phyloP scores from a whole-genome alignment of 2,113 vertebrate genomes.

The Grammomys dolichurus region DNA sequence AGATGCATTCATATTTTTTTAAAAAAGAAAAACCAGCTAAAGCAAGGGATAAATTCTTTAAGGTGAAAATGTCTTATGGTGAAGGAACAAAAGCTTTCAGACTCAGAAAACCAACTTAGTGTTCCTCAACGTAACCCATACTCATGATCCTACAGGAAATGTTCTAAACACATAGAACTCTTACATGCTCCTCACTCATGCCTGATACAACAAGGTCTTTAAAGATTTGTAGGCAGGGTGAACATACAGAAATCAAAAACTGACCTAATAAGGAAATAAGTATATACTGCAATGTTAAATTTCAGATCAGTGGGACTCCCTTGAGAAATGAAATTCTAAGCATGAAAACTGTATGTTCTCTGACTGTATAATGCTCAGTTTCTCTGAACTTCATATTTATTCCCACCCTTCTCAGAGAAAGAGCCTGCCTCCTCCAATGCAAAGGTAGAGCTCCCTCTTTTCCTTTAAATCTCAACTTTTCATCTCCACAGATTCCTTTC shows the following conservation, averaged over 20 bases:
- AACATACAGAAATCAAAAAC: neutral
- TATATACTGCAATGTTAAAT: neutral
- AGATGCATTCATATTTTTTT: neutral
- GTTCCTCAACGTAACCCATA: neutral
- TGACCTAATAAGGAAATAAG: neutral
- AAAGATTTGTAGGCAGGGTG: neutral
- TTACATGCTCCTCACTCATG: neutral
- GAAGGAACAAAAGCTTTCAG: neutral
- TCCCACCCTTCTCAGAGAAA: neutral
- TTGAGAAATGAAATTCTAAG: neutral
- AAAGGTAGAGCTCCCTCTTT: neutral
- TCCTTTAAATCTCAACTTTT: neutral
- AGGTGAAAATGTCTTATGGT: neutral
- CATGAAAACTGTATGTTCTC: neutral
- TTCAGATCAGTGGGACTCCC: neutral
- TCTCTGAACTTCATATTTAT: neutral
- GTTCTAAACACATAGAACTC: neutral
- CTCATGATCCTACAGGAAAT: neutral
- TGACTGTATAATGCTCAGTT: neutral
- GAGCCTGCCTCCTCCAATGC: neutral
- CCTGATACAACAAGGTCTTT: neutral
- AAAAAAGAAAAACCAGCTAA: neutral
- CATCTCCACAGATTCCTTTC: neutral
- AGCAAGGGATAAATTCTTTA: slow-evolving; percentile 39
- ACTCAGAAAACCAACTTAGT: neutral